These are phyloP conservation scores for Aurelia aurita DNA, from an alignment of 30 jellyfish, hydroid and myxozoan genomes.

Conservation along the genomic window DNA sequence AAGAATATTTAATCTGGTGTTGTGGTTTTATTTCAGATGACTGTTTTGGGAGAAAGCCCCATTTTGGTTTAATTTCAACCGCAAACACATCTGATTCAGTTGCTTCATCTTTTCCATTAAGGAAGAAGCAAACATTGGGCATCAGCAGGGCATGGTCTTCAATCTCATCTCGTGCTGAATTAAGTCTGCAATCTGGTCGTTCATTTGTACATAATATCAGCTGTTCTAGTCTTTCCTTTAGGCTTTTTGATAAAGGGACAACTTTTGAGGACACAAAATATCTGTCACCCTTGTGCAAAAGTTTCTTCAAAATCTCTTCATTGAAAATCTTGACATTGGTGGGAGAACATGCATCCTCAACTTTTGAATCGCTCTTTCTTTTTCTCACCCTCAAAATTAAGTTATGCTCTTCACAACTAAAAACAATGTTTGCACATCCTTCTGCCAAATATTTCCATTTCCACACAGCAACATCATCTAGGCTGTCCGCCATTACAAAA, in stretches of 20 bases:
- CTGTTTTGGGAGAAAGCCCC: conserved; percentile 82
- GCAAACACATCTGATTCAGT: conserved; percentile 4
- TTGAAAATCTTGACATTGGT: neutral
- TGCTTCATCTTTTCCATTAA: neutral
- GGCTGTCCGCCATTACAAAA: too few relatives aligned
- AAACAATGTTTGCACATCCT: conserved; percentile 80
- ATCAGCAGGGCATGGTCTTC: conserved; percentile 15
- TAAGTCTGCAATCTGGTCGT: conserved; percentile 47
- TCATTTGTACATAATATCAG: neutral
- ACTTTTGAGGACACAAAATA: conserved; percentile 21
- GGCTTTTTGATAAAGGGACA: conserved; percentile 5
- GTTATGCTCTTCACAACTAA: conserved; percentile 12
- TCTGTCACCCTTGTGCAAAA: conserved; percentile 15
- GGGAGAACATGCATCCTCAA: neutral
- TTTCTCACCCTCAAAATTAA: conserved; percentile 68
- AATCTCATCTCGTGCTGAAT: neutral
- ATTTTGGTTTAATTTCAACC: conserved; percentile 91
- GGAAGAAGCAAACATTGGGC: conserved; percentile 61
- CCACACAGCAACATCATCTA: neutral
- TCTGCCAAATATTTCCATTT: conserved; percentile 87
- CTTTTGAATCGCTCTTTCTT: neutral
- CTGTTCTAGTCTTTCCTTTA: neutral
- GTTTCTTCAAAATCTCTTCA: conserved; percentile 16
- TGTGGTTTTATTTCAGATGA: neutral
- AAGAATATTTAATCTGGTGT: conserved; percentile 1